Evolutionary conservation across 1,140 invertebrate genomes (phyloP), one percentile per base, ranked within the genome.

Genomic region (Colletes gigas): DNA sequence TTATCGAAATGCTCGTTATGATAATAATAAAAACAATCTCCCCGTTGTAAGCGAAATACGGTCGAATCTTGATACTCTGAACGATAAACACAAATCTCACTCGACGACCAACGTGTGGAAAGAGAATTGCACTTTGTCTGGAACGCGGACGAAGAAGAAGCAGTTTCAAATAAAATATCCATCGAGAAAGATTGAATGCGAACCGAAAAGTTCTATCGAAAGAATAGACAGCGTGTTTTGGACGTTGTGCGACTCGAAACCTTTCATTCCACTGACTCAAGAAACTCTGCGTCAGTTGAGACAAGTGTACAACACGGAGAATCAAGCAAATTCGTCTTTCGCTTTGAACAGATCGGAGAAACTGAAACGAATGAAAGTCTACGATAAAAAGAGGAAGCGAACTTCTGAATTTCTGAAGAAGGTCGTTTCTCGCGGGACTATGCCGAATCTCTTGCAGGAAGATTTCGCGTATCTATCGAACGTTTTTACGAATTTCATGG

Each of bases 351-450:
- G 14, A 1, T 68, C 65, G 12, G 86, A 80, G 19, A 87, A 85
- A 63, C 57, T 84, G 5, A 66, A 83, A 10, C 80, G 83, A n/a
- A 83, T 87, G 74, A 87, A 82, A 50, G 30, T 50, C 1, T 88
- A 87, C 62, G 85, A 88, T 44, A 69, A 72, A 44, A 78, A 50
- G 7, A 78, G 85, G 47, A 85, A 82, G 41, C 21, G 30, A 30
- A 30, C 30, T 30, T 30, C 30, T 30, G 30, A 52, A 12, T 8
- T 7, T 2, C 41, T 8, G 3, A 67, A 57, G 8, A n/a, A 68
- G 21, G 0, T 50, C 0, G 8, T 63, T 59, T 73, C 54, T 52
- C 54, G 21, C 0, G 19, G 15, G 10, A 39, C 7, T 14, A 44
- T 5, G 1, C 30, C 41, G 0, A 47, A 21, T 17, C 2, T 14